Conservation (phyloP, 2,113 vertebrate genomes). For the Pterocles burchelli region DNA sequence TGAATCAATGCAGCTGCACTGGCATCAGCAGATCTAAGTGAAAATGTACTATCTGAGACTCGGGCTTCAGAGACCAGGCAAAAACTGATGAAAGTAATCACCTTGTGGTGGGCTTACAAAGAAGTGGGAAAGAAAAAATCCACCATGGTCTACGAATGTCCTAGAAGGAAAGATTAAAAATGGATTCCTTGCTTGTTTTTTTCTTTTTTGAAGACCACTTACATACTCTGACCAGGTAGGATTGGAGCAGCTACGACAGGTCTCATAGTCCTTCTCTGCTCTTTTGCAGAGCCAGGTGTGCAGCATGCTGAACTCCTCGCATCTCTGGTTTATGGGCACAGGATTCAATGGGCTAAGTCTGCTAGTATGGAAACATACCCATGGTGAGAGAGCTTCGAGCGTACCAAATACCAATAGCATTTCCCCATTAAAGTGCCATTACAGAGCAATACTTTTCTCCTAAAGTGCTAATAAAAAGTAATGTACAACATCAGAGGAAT, state of each 20-base stretch:
- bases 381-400: not conserved
- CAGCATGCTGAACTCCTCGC: not conserved
- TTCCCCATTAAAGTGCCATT: not conserved
- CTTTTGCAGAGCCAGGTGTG: not conserved
- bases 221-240: not conserved
- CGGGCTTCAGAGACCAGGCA: not conserved
- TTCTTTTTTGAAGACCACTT: not conserved
- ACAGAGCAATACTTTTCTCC: not conserved
- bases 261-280: not conserved
- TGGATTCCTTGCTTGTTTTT: not conserved
- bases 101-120: not conserved
- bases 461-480: not conserved
- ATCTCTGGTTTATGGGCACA: not conserved
- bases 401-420: not conserved
- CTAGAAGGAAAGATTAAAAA: not conserved
- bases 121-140: not conserved
- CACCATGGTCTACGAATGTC: rapidly evolving
- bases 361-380: not conserved
- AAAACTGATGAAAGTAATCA: not conserved
- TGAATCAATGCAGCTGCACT: conserved; percentile 12
- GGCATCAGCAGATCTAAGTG: not conserved
- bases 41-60: not conserved
- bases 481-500: not conserved
- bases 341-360: not conserved
- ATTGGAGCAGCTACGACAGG: not conserved